Evolutionary conservation across 2,888 invertebrate genomes (phyloP).

Genomic region (Drosophila algonquin): DNA sequence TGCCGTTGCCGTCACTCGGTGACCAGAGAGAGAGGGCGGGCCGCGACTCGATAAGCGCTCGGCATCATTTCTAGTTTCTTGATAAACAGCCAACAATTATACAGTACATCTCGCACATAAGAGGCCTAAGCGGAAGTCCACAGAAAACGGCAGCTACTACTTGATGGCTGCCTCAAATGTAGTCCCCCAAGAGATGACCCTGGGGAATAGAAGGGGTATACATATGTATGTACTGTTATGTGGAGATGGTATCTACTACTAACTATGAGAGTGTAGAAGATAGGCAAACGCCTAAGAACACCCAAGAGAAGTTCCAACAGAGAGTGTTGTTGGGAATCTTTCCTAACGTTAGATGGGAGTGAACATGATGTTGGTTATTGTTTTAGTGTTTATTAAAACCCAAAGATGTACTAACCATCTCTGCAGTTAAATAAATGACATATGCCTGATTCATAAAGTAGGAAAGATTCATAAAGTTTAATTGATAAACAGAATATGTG

Average conservation of each 20-base stretch:
- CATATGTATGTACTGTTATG: too few species aligned
- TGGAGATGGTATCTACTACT: background rate
- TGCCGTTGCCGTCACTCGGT: background rate
- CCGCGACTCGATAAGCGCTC: constrained; percentile 50
- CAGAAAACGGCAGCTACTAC: constrained; percentile 5
- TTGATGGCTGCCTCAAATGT: background rate
- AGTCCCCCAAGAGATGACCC: constrained; percentile 1
- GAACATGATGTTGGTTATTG: too few species aligned
- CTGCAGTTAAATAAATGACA: too few species aligned
- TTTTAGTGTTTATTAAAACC: too few species aligned
- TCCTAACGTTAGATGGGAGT: background rate
- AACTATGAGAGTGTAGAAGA: background rate
- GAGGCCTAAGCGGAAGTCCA: constrained; percentile 19
- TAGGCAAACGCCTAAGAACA: too few species aligned
- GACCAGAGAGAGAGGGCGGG: background rate
- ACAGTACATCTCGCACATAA: background rate
- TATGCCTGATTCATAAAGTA: too few species aligned
- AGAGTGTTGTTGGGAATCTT: background rate
- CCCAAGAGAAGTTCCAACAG: background rate
- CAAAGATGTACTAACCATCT: too few species aligned
- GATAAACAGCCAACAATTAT: constrained; percentile 40
- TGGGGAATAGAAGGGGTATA: background rate
- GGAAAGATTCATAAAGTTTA: too few species aligned
- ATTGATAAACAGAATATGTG: too few species aligned
- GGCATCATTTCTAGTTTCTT: constrained; percentile 53